A percentile compares a stretch with the other conserved stretches of the same genome.
These are phyloP conservation scores for Hoplostethus mediterraneus DNA, from an alignment of 2,797 vertebrate genomes.

Conservation along the genomic window DNA sequence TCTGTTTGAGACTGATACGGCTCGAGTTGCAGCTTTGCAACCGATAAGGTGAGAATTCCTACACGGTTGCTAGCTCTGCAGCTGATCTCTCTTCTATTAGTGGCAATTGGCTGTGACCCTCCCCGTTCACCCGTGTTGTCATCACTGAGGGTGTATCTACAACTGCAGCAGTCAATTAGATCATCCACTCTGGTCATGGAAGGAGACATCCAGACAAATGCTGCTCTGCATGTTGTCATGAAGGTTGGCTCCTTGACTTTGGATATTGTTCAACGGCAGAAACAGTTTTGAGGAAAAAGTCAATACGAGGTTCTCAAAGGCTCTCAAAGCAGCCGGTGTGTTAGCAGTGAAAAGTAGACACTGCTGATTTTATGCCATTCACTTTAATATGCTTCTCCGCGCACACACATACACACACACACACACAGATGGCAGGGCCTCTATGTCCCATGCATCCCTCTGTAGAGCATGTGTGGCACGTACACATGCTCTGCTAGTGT, in stretches of 20 bases:
- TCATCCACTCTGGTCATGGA: slow-evolving; percentile 74
- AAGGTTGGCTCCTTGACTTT: slow-evolving; percentile 66
- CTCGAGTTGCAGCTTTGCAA: slow-evolving; percentile 81
- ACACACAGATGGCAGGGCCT: not conserved
- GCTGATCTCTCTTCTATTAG: slow-evolving; percentile 80
- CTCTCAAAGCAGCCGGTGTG: slow-evolving; percentile 18
- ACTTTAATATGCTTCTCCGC: not conserved
- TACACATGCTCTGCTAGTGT: slow-evolving; percentile 33
- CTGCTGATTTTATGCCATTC: no score
- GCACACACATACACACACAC: not conserved
- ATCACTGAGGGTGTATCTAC: slow-evolving; percentile 67
- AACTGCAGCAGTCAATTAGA: slow-evolving; percentile 67
- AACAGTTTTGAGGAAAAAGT: slow-evolving; percentile 8
- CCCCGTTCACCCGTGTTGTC: slow-evolving; percentile 78
- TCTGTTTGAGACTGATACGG: slow-evolving; percentile 73
- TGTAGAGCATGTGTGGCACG: slow-evolving; percentile 34
- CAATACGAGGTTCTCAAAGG: slow-evolving; percentile 13
- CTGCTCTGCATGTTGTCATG: slow-evolving; percentile 69
- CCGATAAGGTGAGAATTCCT: slow-evolving; percentile 81
- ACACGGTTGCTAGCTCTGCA: slow-evolving; percentile 72
- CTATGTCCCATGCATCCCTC: slow-evolving; percentile 17
- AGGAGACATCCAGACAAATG: slow-evolving; percentile 79
- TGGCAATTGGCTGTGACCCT: slow-evolving; percentile 84
- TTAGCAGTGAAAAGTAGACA: not conserved
- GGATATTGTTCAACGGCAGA: slow-evolving; percentile 59